These are phyloP conservation scores for Perizoma affinitatum DNA, from an alignment of 2,888 invertebrate genomes.

Conservation along the genomic window DNA sequence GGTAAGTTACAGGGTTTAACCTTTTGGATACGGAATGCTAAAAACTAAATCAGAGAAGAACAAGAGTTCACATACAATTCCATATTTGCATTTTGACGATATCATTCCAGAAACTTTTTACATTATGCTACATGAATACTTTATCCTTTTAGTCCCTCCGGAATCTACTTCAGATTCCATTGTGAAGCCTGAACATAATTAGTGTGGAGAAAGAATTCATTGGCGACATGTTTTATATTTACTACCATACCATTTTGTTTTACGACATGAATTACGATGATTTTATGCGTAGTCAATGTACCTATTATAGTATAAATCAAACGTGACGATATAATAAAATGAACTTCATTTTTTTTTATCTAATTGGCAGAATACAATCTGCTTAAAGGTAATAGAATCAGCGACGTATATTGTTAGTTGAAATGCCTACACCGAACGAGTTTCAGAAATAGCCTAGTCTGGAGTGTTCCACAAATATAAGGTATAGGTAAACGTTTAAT, in stretches of 20 bases:
- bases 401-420: constrained; percentile 58
- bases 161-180: constrained; percentile 12
- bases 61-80: constrained; percentile 43
- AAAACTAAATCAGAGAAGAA: constrained; percentile 12
- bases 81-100: constrained; percentile 68
- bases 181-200: too few species aligned
- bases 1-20: too few species aligned
- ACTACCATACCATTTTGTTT: too few species aligned
- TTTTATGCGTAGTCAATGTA: too few species aligned
- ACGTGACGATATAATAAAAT: constrained; percentile 3
- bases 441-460: constrained; percentile 64
- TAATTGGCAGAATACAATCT: background rate
- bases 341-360: background rate
- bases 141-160: constrained; percentile 42
- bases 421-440: constrained; percentile 59
- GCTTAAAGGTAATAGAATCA: constrained; percentile 19
- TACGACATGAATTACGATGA: too few species aligned
- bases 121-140: constrained; percentile 62
- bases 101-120: constrained; percentile 64
- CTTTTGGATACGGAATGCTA: too few species aligned
- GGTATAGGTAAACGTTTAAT: constrained; percentile 25
- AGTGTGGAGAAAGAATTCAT: too few species aligned
- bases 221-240: too few species aligned
- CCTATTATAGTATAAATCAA: background rate
- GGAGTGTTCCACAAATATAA: constrained; percentile 48